Evolutionary conservation across 2,888 invertebrate species (phyloP).

Genomic region (Apomyelois bistriatella): DNA sequence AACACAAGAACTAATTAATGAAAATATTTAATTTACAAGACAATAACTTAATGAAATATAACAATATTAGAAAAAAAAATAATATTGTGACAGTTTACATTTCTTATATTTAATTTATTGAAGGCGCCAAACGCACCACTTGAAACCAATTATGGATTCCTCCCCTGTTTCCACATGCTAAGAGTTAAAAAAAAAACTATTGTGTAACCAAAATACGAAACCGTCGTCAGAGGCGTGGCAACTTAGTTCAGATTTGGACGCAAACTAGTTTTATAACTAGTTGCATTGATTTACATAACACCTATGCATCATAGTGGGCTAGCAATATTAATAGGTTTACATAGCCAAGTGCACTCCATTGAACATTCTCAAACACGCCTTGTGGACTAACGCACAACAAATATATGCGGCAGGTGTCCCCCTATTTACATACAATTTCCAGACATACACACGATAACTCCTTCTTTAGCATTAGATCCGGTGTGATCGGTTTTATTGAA

Average conservation of each 20-base stretch:
- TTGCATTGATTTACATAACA: slow-evolving; percentile 48
- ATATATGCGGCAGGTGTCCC: slow-evolving; percentile 78
- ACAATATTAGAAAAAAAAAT: too few relatives aligned
- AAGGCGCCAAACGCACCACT: not conserved
- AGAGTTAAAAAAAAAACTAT: not conserved
- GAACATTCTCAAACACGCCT: slow-evolving; percentile 63
- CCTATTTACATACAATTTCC: slow-evolving; percentile 77
- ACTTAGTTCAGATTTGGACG: slow-evolving; percentile 4
- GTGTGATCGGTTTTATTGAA: slow-evolving; percentile 50
- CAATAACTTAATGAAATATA: too few relatives aligned
- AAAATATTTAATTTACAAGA: too few relatives aligned
- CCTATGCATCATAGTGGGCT: slow-evolving; percentile 51
- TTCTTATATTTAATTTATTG: not conserved
- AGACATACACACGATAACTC: slow-evolving; percentile 57
- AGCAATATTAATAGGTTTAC: slow-evolving; percentile 71
- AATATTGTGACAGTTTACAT: too few relatives aligned
- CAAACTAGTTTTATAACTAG: slow-evolving; percentile 17
- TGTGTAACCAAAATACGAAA: not conserved
- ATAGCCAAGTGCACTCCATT: slow-evolving; percentile 64
- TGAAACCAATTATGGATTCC: slow-evolving; percentile 5
- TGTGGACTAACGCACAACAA: slow-evolving; percentile 48
- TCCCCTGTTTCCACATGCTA: not conserved
- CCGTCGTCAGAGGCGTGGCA: slow-evolving; percentile 1
- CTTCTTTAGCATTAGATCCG: slow-evolving; percentile 57
- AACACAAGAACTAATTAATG: too few relatives aligned